Conservation (phyloP, 2,113 vertebrate genomes). For the Camelus dromedarius region DNA sequence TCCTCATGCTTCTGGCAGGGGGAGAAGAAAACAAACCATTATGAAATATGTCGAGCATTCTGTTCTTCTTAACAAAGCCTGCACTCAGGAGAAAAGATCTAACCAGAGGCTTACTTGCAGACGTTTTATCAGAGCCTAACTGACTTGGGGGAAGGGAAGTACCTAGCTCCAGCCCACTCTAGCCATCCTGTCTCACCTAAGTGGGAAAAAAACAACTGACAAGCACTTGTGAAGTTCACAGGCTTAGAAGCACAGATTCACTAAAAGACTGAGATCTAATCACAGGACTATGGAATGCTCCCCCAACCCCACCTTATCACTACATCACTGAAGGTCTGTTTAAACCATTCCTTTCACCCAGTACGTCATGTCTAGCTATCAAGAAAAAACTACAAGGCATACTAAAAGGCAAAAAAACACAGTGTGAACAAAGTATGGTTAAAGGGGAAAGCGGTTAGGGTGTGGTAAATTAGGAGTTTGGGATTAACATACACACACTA, state of each 20-base stretch:
- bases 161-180: neutral
- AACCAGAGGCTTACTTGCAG: neutral
- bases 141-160: neutral
- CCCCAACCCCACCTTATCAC: neutral
- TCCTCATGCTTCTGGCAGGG: neutral
- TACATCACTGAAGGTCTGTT: neutral
- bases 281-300: neutral
- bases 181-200: neutral
- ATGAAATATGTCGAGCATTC: neutral
- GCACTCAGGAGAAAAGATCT: neutral
- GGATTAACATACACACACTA: neutral
- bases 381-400: neutral
- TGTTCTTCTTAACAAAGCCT: slow-evolving; percentile 41
- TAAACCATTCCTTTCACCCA: neutral
- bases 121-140: neutral
- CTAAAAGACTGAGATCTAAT: neutral
- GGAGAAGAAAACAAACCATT: slow-evolving; percentile 2
- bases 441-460: too few relatives aligned
- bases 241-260: neutral
- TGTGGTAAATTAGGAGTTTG: too few relatives aligned
- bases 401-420: neutral
- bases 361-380: neutral
- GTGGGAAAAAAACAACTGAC: neutral
- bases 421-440: too few relatives aligned
- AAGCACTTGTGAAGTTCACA: neutral